phyloP scores from a whole-genome alignment of 2,888 invertebrate genomes.

The Cantharis nigra region DNA sequence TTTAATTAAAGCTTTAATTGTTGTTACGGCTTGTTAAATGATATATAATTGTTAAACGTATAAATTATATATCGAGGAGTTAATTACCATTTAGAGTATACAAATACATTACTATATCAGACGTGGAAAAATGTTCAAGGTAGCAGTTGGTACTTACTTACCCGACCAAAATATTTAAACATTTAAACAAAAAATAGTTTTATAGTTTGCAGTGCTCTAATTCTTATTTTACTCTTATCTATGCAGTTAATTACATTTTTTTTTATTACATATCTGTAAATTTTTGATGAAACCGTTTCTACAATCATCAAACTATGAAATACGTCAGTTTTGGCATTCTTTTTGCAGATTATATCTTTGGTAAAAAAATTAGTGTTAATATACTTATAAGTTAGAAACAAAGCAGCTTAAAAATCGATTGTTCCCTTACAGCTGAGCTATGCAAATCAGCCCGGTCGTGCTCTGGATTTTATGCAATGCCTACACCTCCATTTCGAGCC shows the following conservation, averaged over 20 bases:
- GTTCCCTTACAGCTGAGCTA: slow-evolving; percentile 57
- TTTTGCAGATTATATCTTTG: not conserved
- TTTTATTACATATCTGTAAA: not conserved
- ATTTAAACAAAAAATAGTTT: not conserved
- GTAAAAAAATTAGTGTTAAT: not conserved
- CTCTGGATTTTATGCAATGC: slow-evolving; percentile 56
- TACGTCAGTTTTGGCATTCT: not conserved
- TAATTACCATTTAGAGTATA: not conserved
- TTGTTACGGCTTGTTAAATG: not conserved
- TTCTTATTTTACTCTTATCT: not conserved
- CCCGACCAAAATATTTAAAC: not conserved
- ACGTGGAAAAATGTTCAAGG: not conserved
- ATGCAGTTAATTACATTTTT: not conserved
- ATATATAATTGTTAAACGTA: not conserved
- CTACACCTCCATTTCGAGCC: slow-evolving; percentile 30
- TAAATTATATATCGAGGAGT: not conserved
- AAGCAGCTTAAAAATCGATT: slow-evolving; percentile 49
- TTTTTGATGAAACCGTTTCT: not conserved
- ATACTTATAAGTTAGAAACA: slow-evolving; percentile 12
- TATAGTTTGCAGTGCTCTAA: not conserved
- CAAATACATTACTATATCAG: not conserved
- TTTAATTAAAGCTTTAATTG: not conserved
- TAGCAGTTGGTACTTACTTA: not conserved
- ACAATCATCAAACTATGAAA: not conserved
- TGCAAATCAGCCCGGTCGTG: slow-evolving; percentile 57